Conservation (phyloP, 2,888 invertebrate genomes). For the Troilus luridus region DNA sequence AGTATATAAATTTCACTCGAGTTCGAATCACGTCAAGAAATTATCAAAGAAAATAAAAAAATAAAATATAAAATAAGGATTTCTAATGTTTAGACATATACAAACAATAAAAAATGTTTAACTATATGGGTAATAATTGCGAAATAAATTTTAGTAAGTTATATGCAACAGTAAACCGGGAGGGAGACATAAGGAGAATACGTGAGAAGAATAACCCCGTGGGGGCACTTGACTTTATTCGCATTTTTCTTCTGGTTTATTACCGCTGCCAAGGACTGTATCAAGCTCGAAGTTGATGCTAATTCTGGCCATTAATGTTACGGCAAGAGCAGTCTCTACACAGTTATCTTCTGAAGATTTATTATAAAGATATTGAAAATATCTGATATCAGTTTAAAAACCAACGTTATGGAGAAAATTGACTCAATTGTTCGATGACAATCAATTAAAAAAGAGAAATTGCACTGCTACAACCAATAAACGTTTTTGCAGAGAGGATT, state of each 20-base stretch:
- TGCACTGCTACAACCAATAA: no score
- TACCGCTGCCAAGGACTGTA: not conserved
- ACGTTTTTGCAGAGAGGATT: no score
- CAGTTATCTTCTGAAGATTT: not conserved
- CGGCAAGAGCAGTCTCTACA: not conserved
- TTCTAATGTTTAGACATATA: not conserved
- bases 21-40: no score
- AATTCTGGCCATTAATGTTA: not conserved
- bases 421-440: no score
- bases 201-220: not conserved
- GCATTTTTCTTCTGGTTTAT: not conserved
- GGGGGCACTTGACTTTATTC: not conserved
- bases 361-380: not conserved
- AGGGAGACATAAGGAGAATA: not conserved
- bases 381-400: not conserved
- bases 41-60: no score
- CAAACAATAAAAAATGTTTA: not conserved
- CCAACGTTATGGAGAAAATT: not conserved
- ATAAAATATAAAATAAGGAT: no score
- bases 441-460: not conserved
- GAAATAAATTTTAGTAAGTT: not conserved
- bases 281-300: not conserved
- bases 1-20: no score
- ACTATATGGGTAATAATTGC: not conserved
- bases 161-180: slow-evolving; percentile 3